phyloP scores from a whole-genome alignment of 2,113 vertebrate species.

The Brachirus orientalis region DNA sequence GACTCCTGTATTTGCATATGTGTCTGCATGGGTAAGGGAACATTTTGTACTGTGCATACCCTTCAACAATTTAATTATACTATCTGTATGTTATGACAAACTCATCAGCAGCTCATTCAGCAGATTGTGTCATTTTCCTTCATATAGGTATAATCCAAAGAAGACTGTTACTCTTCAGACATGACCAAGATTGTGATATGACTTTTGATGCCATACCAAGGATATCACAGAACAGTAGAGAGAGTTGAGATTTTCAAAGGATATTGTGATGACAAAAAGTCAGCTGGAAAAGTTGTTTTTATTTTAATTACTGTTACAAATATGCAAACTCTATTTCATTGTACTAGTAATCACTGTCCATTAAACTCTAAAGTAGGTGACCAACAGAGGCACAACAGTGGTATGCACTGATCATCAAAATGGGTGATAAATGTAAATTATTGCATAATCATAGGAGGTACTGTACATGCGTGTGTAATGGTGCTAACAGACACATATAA shows the following conservation, averaged over 20 bases:
- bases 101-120: too few species aligned
- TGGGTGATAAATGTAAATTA: background rate
- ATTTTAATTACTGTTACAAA: too few species aligned
- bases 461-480: background rate
- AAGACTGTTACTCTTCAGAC: background rate
- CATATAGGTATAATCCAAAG: too few species aligned
- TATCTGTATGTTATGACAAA: background rate
- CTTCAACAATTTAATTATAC: too few species aligned
- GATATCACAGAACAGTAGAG: conserved; percentile 5
- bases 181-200: conserved; percentile 1
- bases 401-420: background rate
- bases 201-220: conserved; percentile 5
- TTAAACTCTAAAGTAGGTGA: too few species aligned
- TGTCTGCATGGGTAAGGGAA: background rate
- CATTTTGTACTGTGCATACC: too few species aligned
- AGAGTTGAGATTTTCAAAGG: conserved; percentile 14
- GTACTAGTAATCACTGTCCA: too few species aligned
- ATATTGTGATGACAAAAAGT: conserved; percentile 5
- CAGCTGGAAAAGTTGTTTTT: too few species aligned
- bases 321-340: too few species aligned
- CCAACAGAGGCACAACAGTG: background rate
- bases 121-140: too few species aligned
- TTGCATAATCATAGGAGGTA: background rate
- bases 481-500: background rate
- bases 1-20: background rate